Conservation (phyloP, 2,888 invertebrate species). For the Coelopa pilipes region DNA sequence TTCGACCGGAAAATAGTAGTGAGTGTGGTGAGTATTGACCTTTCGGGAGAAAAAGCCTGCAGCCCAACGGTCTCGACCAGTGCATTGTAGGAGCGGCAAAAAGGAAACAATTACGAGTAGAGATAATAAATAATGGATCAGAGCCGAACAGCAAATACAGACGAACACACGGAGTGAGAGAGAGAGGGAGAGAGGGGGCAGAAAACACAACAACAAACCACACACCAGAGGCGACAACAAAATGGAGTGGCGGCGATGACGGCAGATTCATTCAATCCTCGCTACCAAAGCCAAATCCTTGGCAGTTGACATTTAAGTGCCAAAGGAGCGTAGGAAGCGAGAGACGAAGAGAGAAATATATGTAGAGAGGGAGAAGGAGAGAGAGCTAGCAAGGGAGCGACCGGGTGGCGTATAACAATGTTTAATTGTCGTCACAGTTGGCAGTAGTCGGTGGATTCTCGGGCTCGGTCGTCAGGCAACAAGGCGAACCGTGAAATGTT, state of each 20-base stretch:
- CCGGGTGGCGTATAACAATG: constrained; percentile 27
- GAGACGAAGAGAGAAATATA: neutral
- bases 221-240: constrained; percentile 3
- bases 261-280: neutral
- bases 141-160: constrained; percentile 11
- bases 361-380: neutral
- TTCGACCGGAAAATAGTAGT: no score
- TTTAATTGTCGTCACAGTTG: constrained; percentile 25
- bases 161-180: constrained; percentile 14
- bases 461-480: neutral
- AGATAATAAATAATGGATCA: constrained; percentile 8
- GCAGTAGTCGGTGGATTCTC: neutral
- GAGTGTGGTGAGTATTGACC: no score
- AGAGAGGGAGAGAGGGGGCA: constrained; percentile 5
- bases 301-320: constrained; percentile 51
- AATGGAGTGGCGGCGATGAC: neutral
- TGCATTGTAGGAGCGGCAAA: no score
- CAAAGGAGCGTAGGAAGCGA: neutral
- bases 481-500: neutral
- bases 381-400: neutral
- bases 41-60: no score
- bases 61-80: no score
- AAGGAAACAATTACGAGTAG: neutral
- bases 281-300: constrained; percentile 43
- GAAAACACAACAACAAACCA: neutral